Percentiles rank a stretch among this genome's conserved stretches.
These are phyloP conservation scores for Acromyrmex echinatior DNA, from an alignment of 1,140 invertebrate species.

Conservation along the genomic window DNA sequence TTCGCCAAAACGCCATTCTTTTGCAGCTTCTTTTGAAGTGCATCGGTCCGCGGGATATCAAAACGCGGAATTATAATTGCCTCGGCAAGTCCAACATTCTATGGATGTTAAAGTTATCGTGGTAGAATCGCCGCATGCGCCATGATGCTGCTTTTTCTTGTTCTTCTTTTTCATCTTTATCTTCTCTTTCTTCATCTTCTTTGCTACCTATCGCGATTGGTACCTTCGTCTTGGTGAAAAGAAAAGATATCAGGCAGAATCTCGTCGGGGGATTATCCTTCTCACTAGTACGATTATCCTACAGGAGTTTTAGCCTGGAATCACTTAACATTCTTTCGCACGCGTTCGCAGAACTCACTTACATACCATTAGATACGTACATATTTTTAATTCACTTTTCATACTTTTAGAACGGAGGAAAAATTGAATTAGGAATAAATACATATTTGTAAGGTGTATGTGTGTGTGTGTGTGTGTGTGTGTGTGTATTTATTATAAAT, in stretches of 20 bases:
- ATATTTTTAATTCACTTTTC: background rate
- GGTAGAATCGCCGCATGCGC: constrained; percentile 71
- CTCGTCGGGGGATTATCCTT: constrained; percentile 64
- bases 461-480: background rate
- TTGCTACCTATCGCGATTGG: constrained; percentile 7
- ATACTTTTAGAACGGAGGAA: background rate
- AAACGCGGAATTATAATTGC: constrained; percentile 76
- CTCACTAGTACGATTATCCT: constrained; percentile 36
- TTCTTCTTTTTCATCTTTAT: constrained; percentile 56
- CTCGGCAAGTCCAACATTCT: constrained; percentile 74
- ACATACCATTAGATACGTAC: background rate
- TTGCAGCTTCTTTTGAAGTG: constrained; percentile 55
- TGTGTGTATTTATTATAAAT: too few species aligned
- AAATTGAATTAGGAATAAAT: background rate
- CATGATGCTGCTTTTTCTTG: constrained; percentile 70
- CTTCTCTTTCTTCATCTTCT: constrained; percentile 2
- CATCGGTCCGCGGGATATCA: constrained; percentile 65
- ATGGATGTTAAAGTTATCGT: constrained; percentile 77
- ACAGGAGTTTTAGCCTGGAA: constrained; percentile 3
- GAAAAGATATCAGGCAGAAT: constrained; percentile 62
- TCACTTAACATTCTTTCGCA: background rate
- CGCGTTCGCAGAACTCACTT: constrained; percentile 16
- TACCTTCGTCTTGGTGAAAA: constrained; percentile 54
- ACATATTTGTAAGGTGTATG: background rate
- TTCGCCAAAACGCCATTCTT: constrained; percentile 28